Base-by-base conservation (phyloP, 2,797 vertebrate species). In the Adrianichthys oophorus region DNA sequence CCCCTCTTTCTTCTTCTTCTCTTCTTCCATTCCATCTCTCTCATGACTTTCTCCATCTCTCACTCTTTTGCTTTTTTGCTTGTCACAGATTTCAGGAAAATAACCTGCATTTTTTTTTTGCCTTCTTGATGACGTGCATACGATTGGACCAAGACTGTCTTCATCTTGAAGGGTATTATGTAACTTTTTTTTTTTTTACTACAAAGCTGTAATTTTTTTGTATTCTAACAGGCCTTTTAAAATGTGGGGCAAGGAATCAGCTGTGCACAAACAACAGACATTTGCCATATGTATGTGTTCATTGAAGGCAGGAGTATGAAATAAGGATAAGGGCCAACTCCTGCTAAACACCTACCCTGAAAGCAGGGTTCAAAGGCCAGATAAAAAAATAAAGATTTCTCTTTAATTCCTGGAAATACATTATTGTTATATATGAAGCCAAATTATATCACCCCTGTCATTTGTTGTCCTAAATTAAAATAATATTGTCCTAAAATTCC, bases 381-480 rank as follows among this genome's bases (percentile, higher is more conserved):
- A 85, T 81, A 82, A 89, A 90, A 89, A 90, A 86, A 91, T 87
- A 85, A 87, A 87, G 78, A 85, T 89, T 86, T 85, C 65, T 89
- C 88, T 91, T 89, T 88, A 89, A 92, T 91, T 72, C 89, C 74
- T 74, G 80, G 76, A 72, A 82, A 79, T 74, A 83, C 81, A 82
- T 86, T 90, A 90, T 91, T 86, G 84, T 89, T 65, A 79, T 55
- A 78, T 74, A 75, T 82, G 80, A 84, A 84, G 80, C 84, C 79
- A 91, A 89, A 91, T 91, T 90, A 88, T 89, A 91, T 91, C 89
- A 90, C 85, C 76, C 72, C 80, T 70, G 77, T 80, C 82, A 81
- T 67, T 75, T 77, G 87, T 88, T 85, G 87, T 87, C 87, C 87
- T 80, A 82, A 92, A 90, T 85, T 80, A 85, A 80, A 79, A 57